Conservation (phyloP, 2,113 vertebrate species). For the Larimichthys crocea region DNA sequence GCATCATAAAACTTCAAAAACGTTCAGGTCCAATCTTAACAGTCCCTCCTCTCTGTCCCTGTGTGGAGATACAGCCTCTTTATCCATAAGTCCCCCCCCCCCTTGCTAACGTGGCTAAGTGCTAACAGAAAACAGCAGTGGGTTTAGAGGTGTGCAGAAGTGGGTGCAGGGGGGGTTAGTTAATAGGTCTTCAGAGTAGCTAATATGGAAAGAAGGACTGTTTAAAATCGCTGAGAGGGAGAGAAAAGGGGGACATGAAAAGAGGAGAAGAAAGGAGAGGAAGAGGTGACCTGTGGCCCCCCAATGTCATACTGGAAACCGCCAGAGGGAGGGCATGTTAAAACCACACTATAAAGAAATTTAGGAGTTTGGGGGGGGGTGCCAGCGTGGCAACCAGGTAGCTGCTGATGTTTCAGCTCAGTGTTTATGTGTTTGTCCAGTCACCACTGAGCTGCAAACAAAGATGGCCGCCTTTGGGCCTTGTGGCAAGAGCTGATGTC, state of each 20-base stretch:
- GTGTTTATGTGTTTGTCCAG: slow-evolving; percentile 10
- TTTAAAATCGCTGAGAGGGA: slow-evolving; percentile 77
- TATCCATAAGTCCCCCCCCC: slow-evolving; percentile 25
- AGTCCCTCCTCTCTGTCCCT: slow-evolving; percentile 23
- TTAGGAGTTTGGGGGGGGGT: slow-evolving; percentile 56
- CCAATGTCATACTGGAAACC: slow-evolving; percentile 73
- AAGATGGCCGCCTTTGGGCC: neutral
- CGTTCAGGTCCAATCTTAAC: slow-evolving; percentile 44
- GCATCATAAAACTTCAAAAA: slow-evolving; percentile 76
- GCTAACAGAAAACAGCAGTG: slow-evolving; percentile 78
- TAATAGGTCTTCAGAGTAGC: slow-evolving; percentile 67
- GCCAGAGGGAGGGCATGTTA: slow-evolving; percentile 66
- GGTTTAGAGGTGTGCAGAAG: slow-evolving; percentile 50
- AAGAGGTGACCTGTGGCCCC: slow-evolving; percentile 74
- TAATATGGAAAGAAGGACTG: slow-evolving; percentile 74
- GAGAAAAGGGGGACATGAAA: slow-evolving; percentile 68
- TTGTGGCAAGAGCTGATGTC: neutral
- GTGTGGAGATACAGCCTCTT: slow-evolving; percentile 30
- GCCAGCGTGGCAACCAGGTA: slow-evolving; percentile 70
- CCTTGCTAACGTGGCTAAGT: slow-evolving; percentile 73
- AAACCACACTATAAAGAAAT: slow-evolving; percentile 67
- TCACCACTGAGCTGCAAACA: slow-evolving; percentile 8
- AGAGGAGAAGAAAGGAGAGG: slow-evolving; percentile 76
- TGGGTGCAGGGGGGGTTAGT: slow-evolving; percentile 16
- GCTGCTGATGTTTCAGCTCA: slow-evolving; percentile 40